A percentile compares a stretch with the other conserved stretches of the same genome.
phyloP scores from a whole-genome alignment of 2,113 vertebrate genomes.

The Podilymbus podiceps region DNA sequence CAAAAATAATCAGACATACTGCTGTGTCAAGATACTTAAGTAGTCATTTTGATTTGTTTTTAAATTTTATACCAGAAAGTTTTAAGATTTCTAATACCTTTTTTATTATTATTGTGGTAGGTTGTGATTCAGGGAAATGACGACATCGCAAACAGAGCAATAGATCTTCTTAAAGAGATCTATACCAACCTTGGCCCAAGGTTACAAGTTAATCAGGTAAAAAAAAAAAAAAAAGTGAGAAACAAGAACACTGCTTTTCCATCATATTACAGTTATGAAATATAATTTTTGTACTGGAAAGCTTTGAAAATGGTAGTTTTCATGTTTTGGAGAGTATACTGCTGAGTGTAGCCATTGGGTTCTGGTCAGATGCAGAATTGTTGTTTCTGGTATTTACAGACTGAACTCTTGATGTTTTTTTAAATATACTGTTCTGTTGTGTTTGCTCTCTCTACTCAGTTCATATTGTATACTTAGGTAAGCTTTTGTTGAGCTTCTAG shows the following conservation, averaged over 20 bases:
- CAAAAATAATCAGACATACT: neutral
- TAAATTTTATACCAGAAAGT: neutral
- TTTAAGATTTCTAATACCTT: conserved; percentile 9
- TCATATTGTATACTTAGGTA: neutral
- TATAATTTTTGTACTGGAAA: neutral
- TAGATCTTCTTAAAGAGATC: conserved; percentile 98
- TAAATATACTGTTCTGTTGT: neutral
- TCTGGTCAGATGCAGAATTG: neutral
- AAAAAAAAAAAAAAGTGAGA: neutral
- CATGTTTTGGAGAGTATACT: neutral
- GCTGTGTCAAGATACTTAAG: fast-evolving
- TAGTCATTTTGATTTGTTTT: neutral
- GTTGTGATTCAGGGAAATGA: conserved; percentile 99
- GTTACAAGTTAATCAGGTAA: conserved; percentile 97
- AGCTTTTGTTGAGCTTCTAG: neutral
- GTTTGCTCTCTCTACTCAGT: neutral
- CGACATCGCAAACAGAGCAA: conserved; percentile 95
- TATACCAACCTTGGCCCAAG: conserved; percentile 99
- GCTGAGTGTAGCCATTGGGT: neutral
- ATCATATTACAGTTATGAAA: neutral
- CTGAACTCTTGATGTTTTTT: neutral
- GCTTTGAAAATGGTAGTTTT: neutral
- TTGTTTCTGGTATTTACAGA: neutral
- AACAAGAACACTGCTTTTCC: neutral
- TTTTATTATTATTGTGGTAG: conserved; percentile 62